Base-by-base conservation (phyloP, 2,888 invertebrate genomes). In the Eilema sororculum region DNA sequence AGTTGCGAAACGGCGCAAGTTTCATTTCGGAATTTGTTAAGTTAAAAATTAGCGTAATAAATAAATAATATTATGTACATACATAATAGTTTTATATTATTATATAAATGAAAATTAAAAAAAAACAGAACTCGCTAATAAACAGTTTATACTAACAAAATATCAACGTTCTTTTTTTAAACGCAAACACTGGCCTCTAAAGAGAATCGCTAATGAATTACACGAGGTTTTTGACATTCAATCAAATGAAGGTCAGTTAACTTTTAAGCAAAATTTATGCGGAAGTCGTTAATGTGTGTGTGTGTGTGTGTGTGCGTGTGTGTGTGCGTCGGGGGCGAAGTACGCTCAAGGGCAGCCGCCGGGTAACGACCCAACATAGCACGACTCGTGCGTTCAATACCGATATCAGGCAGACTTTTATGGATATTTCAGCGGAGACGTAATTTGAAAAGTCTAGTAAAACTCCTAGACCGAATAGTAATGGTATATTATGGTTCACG, bases 281-380 rank as follows among this genome's bases (percentile, higher is more conserved):
- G 89, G 90, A 90, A 90, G 86, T 84, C 78, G 75, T 67, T 61
- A 75, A 63, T 81, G 84, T 84, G 80, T 74, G 84, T 84, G 80
- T 74, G 82, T 82, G 78, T 79, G 73, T 75, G 79, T 64, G 72
- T 10, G 59, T 62, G 46, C 64, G 71, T 62, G 70, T 72, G 67
- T 74, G 76, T 76, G 78, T 83, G 82, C 79, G 85, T 81, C 80
- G 89, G 86, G 92, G 90, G 91, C 92, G 91, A 91, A 89, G 91
- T 88, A 89, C 93, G 89, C 90, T 92, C 94, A 94, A 94, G 93
- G 94, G 91, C 93, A 93, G 82, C 81, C 86, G 83, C 76, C 88
- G 93, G 92, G 84, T 91, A 91, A 91, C 88, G 93, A 93, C 92
- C 93, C 89, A 87, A 78, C 85, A 85, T 81, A 84, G 83, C 83